Evolutionary conservation across 2,113 vertebrate genomes (phyloP).

Genomic region (Serilophus lunatus): DNA sequence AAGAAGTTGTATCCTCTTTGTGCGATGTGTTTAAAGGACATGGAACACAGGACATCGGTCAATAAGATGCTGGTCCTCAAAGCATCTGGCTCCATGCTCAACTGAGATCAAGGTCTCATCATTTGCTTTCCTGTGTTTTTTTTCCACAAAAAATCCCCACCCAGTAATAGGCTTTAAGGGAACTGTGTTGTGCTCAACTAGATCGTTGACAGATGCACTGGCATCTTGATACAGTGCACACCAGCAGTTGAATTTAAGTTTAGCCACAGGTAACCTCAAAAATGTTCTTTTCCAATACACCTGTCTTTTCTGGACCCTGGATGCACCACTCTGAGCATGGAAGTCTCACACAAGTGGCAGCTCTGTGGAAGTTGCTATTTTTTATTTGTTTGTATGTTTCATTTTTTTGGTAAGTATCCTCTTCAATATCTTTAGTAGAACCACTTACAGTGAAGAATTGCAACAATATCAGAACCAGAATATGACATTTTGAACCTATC

Average conservation of each 20-base stretch:
- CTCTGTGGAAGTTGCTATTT: not conserved
- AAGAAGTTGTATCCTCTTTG: not conserved
- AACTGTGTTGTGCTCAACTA: not conserved
- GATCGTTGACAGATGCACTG: not conserved
- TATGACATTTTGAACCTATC: not conserved
- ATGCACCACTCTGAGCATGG: not conserved
- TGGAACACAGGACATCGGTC: not conserved
- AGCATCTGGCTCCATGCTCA: not conserved
- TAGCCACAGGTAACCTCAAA: not conserved
- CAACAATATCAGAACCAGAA: not conserved
- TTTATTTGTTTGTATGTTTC: not conserved
- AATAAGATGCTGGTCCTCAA: not conserved
- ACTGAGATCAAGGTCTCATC: rapidly evolving
- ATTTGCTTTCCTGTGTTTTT: not conserved
- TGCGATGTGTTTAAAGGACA: not conserved
- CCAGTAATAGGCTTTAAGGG: not conserved
- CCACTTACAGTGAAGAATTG: not conserved
- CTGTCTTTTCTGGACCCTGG: not conserved
- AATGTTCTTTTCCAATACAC: not conserved
- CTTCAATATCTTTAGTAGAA: not conserved
- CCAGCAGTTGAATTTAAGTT: not conserved
- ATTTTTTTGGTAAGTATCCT: not conserved
- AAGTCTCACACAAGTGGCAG: not conserved
- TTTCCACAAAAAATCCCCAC: not conserved
- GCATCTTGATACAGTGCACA: not conserved